Evolutionary conservation across 2,888 invertebrate species (phyloP), one percentile per base, ranked within the genome.

Genomic region (Lithophane socia): DNA sequence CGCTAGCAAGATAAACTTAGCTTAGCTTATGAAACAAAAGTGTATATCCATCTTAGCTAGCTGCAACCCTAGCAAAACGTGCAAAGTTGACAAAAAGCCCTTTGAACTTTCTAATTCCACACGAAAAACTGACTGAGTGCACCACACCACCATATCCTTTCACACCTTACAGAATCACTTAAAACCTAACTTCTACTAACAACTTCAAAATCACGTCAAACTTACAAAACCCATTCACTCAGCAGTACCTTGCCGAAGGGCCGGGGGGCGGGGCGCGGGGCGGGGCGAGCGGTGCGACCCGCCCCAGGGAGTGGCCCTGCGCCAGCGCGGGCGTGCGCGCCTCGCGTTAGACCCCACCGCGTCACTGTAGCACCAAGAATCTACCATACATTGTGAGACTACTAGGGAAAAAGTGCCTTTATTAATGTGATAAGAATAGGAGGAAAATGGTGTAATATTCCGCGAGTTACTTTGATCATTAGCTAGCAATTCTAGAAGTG

Each of bases 271-370:
- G 89, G 69, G 69, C 88, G 82, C 72, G 77, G 87, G 93, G 94
- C 91, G 93, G 90, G 85, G 91, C 90, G 86, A 86, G 80, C 72
- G 74, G 54, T 56, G 49, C 78, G 91, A 87, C 78, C 93, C 92
- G 90, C 93, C 93, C 88, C 76, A 72, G 89, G 94, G 94, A 88
- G 93, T 90, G 92, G 92, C 92, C 90, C 87, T 91, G 92, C 91
- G 92, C 86, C 89, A 86, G 92, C 92, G 93, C 92, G 90, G 89
- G 93, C 94, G 94, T 93, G 91, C 91, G 81, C 91, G 75, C 79
- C 75, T 61, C 58, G 54, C 52, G 73, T 70, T 63, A 78, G 86
- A 86, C 84, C 84, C 84, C 86, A 84, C 83, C 83, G 81, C 75
- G 61, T 24, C 44, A 80, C 13, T 65, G 29, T 52, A 12, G 58